Base-by-base conservation (phyloP, 35 echinoderm and acorn worm genomes). In the Amphiura filiformis region DNA sequence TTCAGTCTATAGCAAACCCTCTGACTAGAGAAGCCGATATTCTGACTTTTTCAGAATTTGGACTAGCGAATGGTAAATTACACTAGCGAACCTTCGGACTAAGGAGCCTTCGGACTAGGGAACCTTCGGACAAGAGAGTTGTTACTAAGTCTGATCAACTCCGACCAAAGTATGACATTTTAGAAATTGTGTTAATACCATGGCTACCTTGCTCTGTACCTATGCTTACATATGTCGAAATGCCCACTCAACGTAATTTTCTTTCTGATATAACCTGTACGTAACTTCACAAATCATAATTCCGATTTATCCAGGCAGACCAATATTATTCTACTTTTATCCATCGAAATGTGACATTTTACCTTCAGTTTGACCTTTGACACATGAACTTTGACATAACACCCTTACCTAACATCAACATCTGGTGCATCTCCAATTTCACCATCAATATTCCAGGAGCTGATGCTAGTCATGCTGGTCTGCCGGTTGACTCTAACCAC, bases 401-500 rank as follows among this genome's bases (percentile, higher is more conserved):
- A 87, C n/a, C 2, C 89, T 81, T 88, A 97, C 95, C 89, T 94
- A 15, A 98, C 92, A 49, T 94, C 92, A 35, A 98, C 92, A 40
- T 94, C 96, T 36, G 96, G 87, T 15, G 83, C 81, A 38, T 91
- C 89, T 0, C 81, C 78, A 87, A 94, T 84, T 70, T 98, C 96
- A 18, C 96, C 96, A 76, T 98, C 96, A 30, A 94, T 80, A 77
- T 98, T 98, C 96, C 96, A 98, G 0, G 92, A 91, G 70, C 96
- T 98, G 78, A 82, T 92, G 39, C 87, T 98, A 26, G 57, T 86
- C 1, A 89, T 87, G 76, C 90, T 92, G 2, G 36, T 26, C 15
- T 81, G 56, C 36, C 93, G 86, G 13, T 17, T 77, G 20, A 78
- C 86, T 30, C 49, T 77, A 47, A 64, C 84, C 18, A 18, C 7